Base-by-base conservation (phyloP, 2,888 invertebrate species). In the Machimus atricapillus region DNA sequence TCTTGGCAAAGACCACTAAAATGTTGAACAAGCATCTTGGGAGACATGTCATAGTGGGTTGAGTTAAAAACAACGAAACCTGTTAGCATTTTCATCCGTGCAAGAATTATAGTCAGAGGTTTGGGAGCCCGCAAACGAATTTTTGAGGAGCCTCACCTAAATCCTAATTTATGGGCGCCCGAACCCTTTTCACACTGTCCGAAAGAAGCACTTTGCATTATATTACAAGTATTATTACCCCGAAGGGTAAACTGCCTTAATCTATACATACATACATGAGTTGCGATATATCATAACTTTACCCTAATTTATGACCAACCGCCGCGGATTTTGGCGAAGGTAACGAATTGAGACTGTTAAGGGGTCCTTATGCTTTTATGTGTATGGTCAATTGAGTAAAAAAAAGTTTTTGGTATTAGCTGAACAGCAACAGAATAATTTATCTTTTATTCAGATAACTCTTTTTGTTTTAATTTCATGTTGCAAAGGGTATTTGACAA, bases 21-120 rank as follows among this genome's bases (percentile, higher is more conserved):
- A 79, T 79, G 79, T 79, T 52, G 52, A 79, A 79, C 79, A 52
- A 79, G 79, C 79, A 79, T 79, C 79, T 79, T 79, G 79, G 79
- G 79, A 79, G 52, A 79, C 79, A 79, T 79, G 79, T 79, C 79
- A 79, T 79, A 56, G 79, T 52, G 19, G 76, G 6, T 40, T 34
- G 16, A 76, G 34, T 16, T 16, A 79, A 23, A 79, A 52, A 46
- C 16, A 46, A 46, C 43, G 23, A 52, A 52, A 79, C 79, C 79
- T 79, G 79, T 79, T 79, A 52, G 52, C 79, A 52, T 31, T 79
- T 79, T 40, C 79, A 79, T 14, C 79, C 52, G 52, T 40, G 52
- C 31, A 79, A 46, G 52, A 79, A 46, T 52, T 79, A 79, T 79
- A 46, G 52, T 79, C 46, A 7, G 27, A 16, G 52, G 40, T 7